Conservation (phyloP, 2,888 invertebrate species). For the Andrena praecox region DNA sequence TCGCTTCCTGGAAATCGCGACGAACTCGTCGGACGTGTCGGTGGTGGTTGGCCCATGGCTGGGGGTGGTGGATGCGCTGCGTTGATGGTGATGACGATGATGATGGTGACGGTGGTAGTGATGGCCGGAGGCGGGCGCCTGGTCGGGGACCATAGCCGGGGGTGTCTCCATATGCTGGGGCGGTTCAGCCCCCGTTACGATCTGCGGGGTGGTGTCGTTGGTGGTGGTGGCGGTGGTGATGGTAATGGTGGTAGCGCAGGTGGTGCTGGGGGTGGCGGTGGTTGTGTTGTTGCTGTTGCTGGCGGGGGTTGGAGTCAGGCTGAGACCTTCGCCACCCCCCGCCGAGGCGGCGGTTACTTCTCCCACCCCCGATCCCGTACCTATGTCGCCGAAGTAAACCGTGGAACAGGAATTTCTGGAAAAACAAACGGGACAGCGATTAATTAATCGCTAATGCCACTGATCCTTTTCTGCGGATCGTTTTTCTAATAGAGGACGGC, state of each 20-base stretch:
- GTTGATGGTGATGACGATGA: slow-evolving; percentile 74
- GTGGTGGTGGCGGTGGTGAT: slow-evolving; percentile 56
- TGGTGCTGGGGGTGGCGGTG: slow-evolving; percentile 58
- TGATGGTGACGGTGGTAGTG: slow-evolving; percentile 76
- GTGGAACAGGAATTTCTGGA: slow-evolving; percentile 79
- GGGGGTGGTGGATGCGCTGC: slow-evolving; percentile 65
- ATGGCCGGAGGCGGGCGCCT: slow-evolving; percentile 73
- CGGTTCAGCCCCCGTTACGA: slow-evolving; percentile 72
- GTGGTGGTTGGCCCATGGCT: slow-evolving; percentile 59
- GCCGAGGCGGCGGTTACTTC: slow-evolving; percentile 72
- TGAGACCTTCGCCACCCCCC: slow-evolving; percentile 74
- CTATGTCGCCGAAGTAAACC: slow-evolving; percentile 81
- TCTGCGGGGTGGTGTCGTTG: slow-evolving; percentile 60
- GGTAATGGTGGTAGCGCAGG: slow-evolving; percentile 49
- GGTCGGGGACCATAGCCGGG: slow-evolving; percentile 78
- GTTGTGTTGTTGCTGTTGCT: slow-evolving; percentile 65
- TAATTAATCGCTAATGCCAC: not conserved
- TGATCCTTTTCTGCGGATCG: not conserved
- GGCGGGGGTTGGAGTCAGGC: slow-evolving; percentile 70
- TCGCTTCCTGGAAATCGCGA: slow-evolving; percentile 83
- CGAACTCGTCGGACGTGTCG: slow-evolving; percentile 71
- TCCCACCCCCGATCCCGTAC: slow-evolving; percentile 76
- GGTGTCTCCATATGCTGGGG: slow-evolving; percentile 76
- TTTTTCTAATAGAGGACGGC: too few relatives aligned
- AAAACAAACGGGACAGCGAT: slow-evolving; percentile 19